Conservation (phyloP, 2,797 vertebrate genomes). For the Buceros bicornis region DNA sequence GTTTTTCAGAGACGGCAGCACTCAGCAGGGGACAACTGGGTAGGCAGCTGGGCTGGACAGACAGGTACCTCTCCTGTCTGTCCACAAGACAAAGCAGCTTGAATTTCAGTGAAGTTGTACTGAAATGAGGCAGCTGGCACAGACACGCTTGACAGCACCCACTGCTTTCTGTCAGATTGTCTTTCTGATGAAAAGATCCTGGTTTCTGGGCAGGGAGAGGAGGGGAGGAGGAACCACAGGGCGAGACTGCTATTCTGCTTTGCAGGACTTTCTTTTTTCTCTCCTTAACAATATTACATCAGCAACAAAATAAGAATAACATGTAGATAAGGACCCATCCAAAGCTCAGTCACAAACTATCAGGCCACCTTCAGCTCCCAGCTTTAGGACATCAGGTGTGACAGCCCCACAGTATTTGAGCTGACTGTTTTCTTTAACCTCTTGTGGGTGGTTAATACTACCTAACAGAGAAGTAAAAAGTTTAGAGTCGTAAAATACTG, state of each 20-base stretch:
- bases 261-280: not conserved
- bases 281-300: not conserved
- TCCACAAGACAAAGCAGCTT: not conserved
- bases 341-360: not conserved
- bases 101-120: not conserved
- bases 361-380: not conserved
- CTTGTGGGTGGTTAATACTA: not conserved
- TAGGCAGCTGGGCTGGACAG: not conserved
- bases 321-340: not conserved
- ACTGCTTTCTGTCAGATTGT: not conserved
- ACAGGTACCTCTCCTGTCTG: not conserved
- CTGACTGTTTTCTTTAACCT: not conserved
- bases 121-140: not conserved
- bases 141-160: not conserved
- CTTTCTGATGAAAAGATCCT: not conserved
- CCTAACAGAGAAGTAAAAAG: not conserved
- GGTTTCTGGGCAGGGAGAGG: not conserved
- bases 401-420: not conserved
- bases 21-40: no score
- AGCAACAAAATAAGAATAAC: not conserved
- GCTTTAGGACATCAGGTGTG: not conserved
- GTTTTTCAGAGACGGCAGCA: not conserved
- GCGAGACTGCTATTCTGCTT: not conserved
- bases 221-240: not conserved
- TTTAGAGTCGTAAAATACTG: not conserved